These are phyloP conservation scores for Physocephala rufipes DNA, from an alignment of 2,888 invertebrate species.

Conservation along the genomic window DNA sequence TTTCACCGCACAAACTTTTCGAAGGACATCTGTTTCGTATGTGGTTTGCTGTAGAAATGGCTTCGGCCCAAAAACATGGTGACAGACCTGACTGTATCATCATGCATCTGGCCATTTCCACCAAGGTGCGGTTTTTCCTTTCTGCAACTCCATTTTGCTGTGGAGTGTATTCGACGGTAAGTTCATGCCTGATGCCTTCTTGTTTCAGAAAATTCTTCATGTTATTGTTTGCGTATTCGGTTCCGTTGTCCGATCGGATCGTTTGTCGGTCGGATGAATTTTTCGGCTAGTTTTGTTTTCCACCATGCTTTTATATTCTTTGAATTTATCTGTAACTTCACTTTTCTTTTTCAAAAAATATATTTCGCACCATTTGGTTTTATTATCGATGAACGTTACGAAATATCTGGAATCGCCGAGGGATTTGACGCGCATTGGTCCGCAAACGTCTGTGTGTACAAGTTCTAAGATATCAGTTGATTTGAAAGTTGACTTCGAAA, in stretches of 20 bases:
- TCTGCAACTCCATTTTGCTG: constrained; percentile 45
- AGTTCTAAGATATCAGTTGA: too few relatives aligned
- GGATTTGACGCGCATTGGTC: constrained; percentile 32
- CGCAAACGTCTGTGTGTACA: constrained; percentile 38
- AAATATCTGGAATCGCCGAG: constrained; percentile 38
- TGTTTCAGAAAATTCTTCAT: constrained; percentile 33
- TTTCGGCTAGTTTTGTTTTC: constrained; percentile 40
- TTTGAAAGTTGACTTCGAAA: too few relatives aligned
- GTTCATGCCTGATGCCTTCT: constrained; percentile 32
- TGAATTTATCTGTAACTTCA: constrained; percentile 41
- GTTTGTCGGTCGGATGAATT: constrained; percentile 33
- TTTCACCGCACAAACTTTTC: too few relatives aligned
- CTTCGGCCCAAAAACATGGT: constrained; percentile 52
- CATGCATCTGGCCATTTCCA: constrained; percentile 51
- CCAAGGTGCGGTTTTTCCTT: constrained; percentile 40
- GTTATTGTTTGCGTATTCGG: constrained; percentile 31
- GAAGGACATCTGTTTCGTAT: constrained; percentile 49
- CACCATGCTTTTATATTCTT: constrained; percentile 38
- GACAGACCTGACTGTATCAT: constrained; percentile 47
- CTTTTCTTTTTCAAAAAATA: constrained; percentile 41
- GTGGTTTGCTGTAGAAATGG: too few relatives aligned
- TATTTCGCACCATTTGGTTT: constrained; percentile 1
- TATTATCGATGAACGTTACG: constrained; percentile 45
- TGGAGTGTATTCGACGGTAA: constrained; percentile 38
- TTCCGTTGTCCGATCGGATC: too few relatives aligned